phyloP scores from a whole-genome alignment of 2,113 vertebrate species.

The Alethe castanea region DNA sequence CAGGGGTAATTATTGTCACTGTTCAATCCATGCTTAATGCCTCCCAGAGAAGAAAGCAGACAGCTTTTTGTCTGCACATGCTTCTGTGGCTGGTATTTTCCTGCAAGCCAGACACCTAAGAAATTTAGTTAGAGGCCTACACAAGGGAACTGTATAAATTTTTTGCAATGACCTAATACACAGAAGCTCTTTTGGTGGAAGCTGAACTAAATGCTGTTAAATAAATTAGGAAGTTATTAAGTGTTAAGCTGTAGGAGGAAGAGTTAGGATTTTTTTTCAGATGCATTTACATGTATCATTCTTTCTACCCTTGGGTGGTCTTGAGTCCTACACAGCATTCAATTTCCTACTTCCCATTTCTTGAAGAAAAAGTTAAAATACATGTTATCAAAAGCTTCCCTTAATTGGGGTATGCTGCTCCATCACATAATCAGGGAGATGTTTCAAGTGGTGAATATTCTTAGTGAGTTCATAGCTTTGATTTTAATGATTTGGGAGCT shows the following conservation, averaged over 20 bases:
- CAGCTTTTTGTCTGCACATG: background rate
- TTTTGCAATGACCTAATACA: background rate
- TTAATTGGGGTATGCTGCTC: background rate
- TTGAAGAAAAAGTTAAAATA: background rate
- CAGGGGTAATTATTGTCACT: background rate
- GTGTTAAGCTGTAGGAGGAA: background rate
- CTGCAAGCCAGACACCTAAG: background rate
- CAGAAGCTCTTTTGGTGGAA: background rate
- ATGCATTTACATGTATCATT: background rate
- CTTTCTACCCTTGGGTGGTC: background rate
- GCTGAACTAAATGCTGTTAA: background rate
- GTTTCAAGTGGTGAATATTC: background rate
- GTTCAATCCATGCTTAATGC: background rate
- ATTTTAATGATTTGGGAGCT: background rate
- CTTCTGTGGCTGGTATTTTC: background rate
- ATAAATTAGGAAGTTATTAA: background rate
- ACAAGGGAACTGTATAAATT: background rate
- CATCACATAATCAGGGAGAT: background rate
- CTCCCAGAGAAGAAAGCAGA: background rate
- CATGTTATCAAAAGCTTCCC: background rate
- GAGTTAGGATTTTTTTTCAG: background rate
- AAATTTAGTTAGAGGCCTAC: background rate
- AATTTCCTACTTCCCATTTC: background rate
- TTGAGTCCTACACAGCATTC: fast-evolving
- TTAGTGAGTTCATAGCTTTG: background rate